Evolutionary conservation across 2,113 vertebrate species (phyloP).

Genomic region (Strix aluco): DNA sequence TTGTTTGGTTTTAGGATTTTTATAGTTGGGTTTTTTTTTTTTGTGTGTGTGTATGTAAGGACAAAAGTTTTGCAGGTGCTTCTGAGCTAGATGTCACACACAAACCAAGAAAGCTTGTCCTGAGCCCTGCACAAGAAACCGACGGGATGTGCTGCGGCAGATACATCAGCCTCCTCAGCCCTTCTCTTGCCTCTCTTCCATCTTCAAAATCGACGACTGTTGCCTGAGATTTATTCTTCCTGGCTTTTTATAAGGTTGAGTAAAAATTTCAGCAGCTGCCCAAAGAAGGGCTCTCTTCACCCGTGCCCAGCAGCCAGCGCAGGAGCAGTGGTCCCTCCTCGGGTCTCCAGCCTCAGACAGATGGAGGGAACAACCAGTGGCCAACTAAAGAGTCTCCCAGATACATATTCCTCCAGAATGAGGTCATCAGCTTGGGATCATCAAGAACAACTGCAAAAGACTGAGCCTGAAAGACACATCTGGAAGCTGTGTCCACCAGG

Average conservation of each 20-base stretch:
- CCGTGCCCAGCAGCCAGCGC: background rate
- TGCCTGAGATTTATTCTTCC: background rate
- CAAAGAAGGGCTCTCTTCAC: background rate
- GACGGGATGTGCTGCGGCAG: fast-evolving
- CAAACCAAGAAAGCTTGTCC: background rate
- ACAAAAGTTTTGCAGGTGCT: background rate
- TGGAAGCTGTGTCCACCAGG: background rate
- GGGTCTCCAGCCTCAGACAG: fast-evolving
- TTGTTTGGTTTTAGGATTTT: background rate
- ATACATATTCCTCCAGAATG: background rate
- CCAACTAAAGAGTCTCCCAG: background rate
- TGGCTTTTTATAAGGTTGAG: background rate
- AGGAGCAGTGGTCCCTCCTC: background rate
- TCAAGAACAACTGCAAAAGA: background rate
- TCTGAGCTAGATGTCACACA: background rate
- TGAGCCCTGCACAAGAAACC: background rate
- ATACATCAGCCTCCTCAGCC: background rate
- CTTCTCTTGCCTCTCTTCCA: background rate
- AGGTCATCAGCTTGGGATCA: background rate
- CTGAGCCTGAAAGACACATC: background rate
- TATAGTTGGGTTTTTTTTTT: fast-evolving
- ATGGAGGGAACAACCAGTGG: background rate
- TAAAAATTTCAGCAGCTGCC: background rate
- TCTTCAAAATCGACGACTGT: background rate
- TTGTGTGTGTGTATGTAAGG: background rate